A percentile compares a stretch with the other conserved stretches of the same genome.
Evolutionary conservation across 2,888 invertebrate genomes (phyloP).

Genomic region (Syrphus vitripennis): DNA sequence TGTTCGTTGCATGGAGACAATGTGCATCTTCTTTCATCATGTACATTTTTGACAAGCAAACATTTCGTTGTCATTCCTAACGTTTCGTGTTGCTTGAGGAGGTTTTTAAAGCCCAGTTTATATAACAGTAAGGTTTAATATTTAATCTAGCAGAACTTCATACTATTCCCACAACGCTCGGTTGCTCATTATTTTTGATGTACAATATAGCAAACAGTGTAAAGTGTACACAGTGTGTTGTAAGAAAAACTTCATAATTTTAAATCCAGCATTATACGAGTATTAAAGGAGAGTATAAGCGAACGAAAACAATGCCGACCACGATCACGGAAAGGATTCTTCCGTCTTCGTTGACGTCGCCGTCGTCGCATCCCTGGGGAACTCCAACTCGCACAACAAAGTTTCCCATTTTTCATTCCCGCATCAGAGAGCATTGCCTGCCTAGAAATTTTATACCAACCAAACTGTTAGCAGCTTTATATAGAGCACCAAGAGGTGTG

Average conservation of each 20-base stretch:
- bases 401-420: neutral
- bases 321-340: conserved; percentile 3
- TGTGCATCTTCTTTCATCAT: no score
- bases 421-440: neutral
- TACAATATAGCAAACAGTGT: neutral
- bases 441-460: neutral
- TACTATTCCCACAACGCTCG: neutral
- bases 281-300: neutral
- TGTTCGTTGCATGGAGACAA: no score
- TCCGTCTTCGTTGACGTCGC: neutral
- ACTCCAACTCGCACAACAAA: neutral
- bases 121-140: no score
- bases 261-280: neutral
- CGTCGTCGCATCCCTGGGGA: neutral
- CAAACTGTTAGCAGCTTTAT: conserved; percentile 5
- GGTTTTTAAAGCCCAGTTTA: neutral
- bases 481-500: conserved; percentile 2
- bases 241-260: neutral
- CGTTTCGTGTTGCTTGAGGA: no score
- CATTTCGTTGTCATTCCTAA: no score
- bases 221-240: no score
- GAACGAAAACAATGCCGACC: conserved; percentile 4
- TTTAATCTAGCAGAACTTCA: neutral
- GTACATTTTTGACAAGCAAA: no score
- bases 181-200: conserved; percentile 6